Conservation (phyloP, 30 jellyfish, hydroid and myxozoan genomes). For the Pseudorhiza aurosa region DNA sequence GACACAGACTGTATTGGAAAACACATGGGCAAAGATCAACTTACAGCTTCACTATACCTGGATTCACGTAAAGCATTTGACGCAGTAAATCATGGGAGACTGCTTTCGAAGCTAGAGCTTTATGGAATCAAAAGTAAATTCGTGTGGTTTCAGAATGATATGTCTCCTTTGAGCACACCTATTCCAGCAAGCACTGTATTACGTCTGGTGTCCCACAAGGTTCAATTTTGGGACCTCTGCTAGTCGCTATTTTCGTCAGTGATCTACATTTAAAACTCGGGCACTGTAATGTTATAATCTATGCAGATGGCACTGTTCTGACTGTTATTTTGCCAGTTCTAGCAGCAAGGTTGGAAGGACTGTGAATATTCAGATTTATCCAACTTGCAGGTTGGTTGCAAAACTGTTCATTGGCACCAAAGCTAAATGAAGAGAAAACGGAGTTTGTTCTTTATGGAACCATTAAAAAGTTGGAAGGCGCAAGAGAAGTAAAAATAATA, state of each 20-base stretch:
- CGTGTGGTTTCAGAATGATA: slow-evolving; percentile 18
- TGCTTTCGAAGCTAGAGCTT: slow-evolving; percentile 11
- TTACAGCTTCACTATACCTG: slow-evolving; percentile 2
- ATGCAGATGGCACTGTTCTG: slow-evolving; percentile 45
- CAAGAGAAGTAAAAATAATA: neutral
- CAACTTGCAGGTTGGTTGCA: neutral
- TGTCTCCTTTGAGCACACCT: slow-evolving; percentile 43
- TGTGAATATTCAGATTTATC: neutral
- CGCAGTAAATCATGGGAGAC: slow-evolving; percentile 5
- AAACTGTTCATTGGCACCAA: neutral
- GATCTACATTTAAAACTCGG: slow-evolving; percentile 30
- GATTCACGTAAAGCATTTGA: slow-evolving; percentile 19
- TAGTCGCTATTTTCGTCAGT: slow-evolving; percentile 21
- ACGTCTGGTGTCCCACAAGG: slow-evolving; percentile 69
- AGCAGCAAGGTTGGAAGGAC: slow-evolving; percentile 9
- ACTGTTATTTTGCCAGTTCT: slow-evolving; percentile 14
- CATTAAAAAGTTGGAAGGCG: neutral
- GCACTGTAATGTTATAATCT: slow-evolving; percentile 34
- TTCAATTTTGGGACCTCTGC: slow-evolving; percentile 59
- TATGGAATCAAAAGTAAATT: slow-evolving; percentile 37
- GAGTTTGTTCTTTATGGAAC: slow-evolving; percentile 8
- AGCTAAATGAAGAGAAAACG: neutral
- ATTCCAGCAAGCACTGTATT: slow-evolving; percentile 36
- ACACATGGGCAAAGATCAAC: slow-evolving; percentile 31
- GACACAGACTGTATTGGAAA: slow-evolving; percentile 21